Evolutionary conservation across 1,140 invertebrate species (phyloP), one percentile per base, ranked within the genome.

Genomic region (Batillaria attramentaria): DNA sequence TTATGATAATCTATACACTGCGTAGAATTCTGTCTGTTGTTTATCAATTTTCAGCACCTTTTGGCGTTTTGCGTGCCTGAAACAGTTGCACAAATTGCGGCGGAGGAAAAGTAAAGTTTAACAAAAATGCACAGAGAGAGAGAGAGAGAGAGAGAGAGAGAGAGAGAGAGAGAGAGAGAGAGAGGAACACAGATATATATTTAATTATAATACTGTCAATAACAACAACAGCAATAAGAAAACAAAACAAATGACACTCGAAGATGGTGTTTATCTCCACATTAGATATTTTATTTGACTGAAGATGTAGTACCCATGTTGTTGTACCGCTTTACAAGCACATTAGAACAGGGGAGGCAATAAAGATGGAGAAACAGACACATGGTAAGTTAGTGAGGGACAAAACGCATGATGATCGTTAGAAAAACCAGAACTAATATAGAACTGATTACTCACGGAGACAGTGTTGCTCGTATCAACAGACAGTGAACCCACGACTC

Each of bases 221-320:
- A 20, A 60, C 57, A 62, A 8, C n/a, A 16, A 62, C 57, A 62
- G 8, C n/a, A n/a, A 62, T 8, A 16, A 18, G 24, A n/a, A 1
- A 62, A 16, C 13, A 24, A 62, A 24, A 62, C 57, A 62, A 24
- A 62, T 13, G 10, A 50, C 24, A 50, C 46, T 13, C 46, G 24
- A 50, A 50, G 10, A 50, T 50, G 24, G 46, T 4, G 31, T 8
- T 13, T 37, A 35, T 66, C 62, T 70, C 68, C 68, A 70, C 68
- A 70, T 70, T 70, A 70, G 68, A 37, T 70, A 70, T 70, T 70
- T 70, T 70, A 70, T 70, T 70, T 70, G 68, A 70, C 24, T 46
- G n/a, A 42, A 46, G 68, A 70, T 46, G 66, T 69, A 16, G 66
- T 37, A 37, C 42, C 35, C 37, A 20, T 43, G 68, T 42, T 70